Base-by-base conservation (phyloP, 2,797 vertebrate genomes). In the Pteronotus mesoamericanus region DNA sequence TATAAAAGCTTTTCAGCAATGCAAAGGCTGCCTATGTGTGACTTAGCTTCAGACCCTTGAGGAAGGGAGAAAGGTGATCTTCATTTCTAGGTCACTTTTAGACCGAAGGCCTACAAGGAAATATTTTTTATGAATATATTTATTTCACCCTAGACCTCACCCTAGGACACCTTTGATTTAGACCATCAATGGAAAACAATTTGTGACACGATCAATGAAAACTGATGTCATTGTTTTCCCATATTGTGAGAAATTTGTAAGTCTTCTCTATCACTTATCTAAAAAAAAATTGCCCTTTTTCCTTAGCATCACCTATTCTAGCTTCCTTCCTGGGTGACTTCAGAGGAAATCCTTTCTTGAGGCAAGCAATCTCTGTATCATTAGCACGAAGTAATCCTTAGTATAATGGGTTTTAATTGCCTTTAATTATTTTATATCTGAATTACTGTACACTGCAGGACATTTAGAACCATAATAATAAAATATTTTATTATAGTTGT, bases 391-490 rank as follows among this genome's bases (percentile, higher is more conserved):
- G 95, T 97, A 98, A 98, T 98, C 95, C 92, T 97, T 96, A 91
- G 86, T 86, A 84, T 97, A 98, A 98, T 97, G 95, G 84, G 77
- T 93, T 98, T 98, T 98, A 98, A 98, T 98, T 98, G 97, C 95
- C 95, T 97, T 98, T 98, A 98, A 98, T 98, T 98, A 98, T 98
- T 98, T 98, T 98, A 97, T 96, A 97, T 98, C 89, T 97, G 97
- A 98, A 97, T 98, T 98, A 95, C 96, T 0, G 5, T 97, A 98
- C 95, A 98, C 95, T 97, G 94, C 74, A 98, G 97, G 95, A 98
- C 97, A 97, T 97, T 97, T 97, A 98, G 86, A 98, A 98, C 82
- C 94, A 97, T 98, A 97, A 98, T 96, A 98, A 98, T 97, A 97
- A 98, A 98, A 98, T 98, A 97, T 94, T 94, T 98, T 97, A 97